A percentile compares a stretch with the other conserved stretches of the same genome.
Conservation (phyloP, 2,113 vertebrate genomes). For the Notothenia coriiceps region DNA sequence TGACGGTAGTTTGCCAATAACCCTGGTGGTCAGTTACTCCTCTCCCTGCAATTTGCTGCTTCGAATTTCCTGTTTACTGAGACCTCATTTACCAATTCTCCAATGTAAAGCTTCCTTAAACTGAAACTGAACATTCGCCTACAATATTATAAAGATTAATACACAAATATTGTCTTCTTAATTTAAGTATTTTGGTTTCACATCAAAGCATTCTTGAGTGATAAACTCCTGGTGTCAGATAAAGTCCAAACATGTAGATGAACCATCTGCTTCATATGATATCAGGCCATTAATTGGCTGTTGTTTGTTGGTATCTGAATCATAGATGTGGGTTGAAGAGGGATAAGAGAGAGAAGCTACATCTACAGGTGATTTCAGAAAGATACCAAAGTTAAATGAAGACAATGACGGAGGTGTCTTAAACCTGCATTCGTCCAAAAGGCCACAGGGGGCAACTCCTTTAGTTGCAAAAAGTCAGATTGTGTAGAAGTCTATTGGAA, state of each 20-base stretch:
- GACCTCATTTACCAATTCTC: no score
- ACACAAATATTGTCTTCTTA: background rate
- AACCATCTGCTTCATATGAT: background rate
- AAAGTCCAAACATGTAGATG: background rate
- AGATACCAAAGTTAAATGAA: no score
- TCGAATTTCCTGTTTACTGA: background rate
- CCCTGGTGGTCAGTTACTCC: background rate
- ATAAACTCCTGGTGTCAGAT: background rate
- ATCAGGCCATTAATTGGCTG: no score
- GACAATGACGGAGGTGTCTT: no score
- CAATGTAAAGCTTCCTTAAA: background rate
- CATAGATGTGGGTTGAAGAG: no score
- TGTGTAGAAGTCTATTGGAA: no score
- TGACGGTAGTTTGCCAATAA: constrained; percentile 9
- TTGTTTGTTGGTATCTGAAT: no score
- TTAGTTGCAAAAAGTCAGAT: no score
- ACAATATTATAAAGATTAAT: background rate
- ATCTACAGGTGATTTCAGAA: no score
- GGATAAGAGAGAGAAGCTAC: no score
- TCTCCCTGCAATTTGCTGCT: background rate
- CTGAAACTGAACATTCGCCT: background rate
- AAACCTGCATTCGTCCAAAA: no score
- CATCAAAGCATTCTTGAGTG: background rate
- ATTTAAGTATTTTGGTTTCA: background rate
- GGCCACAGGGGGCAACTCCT: no score